A percentile compares a stretch with the other conserved stretches of the same genome.
Conservation (phyloP, 2,797 vertebrate genomes). For the Onychomys arenicola region DNA sequence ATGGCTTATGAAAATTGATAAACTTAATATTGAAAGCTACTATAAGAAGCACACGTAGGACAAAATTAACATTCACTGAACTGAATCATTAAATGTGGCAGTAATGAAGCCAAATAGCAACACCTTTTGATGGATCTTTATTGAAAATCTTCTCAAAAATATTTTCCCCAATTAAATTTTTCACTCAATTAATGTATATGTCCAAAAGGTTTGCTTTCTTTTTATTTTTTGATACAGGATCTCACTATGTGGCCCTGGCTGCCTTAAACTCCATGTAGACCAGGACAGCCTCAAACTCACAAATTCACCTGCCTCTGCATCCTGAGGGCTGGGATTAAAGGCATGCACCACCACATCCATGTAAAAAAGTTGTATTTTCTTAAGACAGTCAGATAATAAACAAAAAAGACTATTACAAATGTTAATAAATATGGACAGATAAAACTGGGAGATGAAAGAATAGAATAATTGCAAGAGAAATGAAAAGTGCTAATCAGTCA, state of each 20-base stretch:
- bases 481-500: neutral
- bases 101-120: neutral
- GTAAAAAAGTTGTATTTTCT: neutral
- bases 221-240: neutral
- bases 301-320: neutral
- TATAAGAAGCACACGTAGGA: neutral
- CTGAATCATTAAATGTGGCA: neutral
- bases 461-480: neutral
- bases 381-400: neutral
- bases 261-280: neutral
- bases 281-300: neutral
- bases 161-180: neutral
- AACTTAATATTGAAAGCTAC: neutral
- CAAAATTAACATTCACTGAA: neutral
- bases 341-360: neutral
- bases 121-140: neutral
- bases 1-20: neutral
- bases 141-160: slow-evolving; percentile 30
- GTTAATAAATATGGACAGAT: neutral
- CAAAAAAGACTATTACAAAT: neutral
- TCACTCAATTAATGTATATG: neutral
- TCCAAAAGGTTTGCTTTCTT: neutral
- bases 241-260: neutral
- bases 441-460: neutral
- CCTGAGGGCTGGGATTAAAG: neutral